Evolutionary conservation across 2,888 invertebrate genomes (phyloP).

Genomic region (Pseudolycoriella hygida): DNA sequence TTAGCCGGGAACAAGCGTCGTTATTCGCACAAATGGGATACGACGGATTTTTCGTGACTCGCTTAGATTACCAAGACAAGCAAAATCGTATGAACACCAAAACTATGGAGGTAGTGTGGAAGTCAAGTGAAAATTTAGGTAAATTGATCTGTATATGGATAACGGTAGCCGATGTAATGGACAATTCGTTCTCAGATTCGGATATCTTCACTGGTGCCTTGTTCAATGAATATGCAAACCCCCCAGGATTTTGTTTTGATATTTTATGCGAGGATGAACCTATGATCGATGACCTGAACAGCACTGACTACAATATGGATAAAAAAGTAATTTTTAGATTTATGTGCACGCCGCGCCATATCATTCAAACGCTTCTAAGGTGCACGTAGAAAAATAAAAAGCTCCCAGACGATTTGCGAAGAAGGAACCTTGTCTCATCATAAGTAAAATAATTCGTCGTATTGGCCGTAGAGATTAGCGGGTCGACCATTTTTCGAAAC

Average conservation of each 20-base stretch:
- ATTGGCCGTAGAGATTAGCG: no score
- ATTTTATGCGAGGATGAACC: conserved; percentile 68
- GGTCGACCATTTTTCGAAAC: no score
- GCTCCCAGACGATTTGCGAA: no score
- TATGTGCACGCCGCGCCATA: no score
- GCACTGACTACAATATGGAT: conserved; percentile 66
- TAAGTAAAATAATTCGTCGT: no score
- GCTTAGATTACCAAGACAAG: conserved; percentile 79
- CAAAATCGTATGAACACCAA: conserved; percentile 34
- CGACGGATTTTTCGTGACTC: conserved; percentile 72
- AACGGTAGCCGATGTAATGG: no score
- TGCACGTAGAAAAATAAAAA: no score
- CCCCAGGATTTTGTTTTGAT: conserved; percentile 87
- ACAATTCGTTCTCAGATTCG: conserved; percentile 24
- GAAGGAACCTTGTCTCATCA: no score
- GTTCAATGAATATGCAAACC: conserved; percentile 68
- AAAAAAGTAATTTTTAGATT: conserved; percentile 33
- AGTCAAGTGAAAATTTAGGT: conserved; percentile 46
- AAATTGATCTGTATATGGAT: no score
- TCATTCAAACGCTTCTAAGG: no score
- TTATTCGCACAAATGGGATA: conserved; percentile 70
- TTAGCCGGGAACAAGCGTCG: conserved; percentile 71
- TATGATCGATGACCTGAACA: conserved; percentile 57
- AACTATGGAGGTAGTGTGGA: conserved; percentile 74
- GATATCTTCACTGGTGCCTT: conserved; percentile 72